These are phyloP conservation scores for Raja brachyura DNA, from an alignment of 2,113 vertebrate species.

Conservation along the genomic window DNA sequence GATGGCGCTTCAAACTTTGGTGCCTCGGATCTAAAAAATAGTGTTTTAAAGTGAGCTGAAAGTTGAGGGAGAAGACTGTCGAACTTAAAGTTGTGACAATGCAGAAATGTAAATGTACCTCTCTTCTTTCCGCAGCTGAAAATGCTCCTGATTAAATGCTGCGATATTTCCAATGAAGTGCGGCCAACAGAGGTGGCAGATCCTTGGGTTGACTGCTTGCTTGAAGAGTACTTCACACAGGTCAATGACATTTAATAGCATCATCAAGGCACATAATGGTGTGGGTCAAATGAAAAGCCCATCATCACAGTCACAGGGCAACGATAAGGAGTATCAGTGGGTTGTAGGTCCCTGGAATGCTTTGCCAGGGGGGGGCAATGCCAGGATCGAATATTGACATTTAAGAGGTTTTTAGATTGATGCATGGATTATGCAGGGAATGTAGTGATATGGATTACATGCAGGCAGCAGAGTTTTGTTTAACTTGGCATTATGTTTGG, in stretches of 20 bases:
- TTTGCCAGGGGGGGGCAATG: no score
- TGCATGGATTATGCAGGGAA: no score
- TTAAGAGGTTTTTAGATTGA: no score
- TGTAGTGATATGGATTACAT: no score
- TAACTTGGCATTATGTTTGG: no score
- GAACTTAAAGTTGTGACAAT: neutral
- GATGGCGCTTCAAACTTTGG: no score
- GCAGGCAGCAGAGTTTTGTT: no score
- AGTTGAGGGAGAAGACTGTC: neutral
- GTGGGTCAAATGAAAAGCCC: neutral
- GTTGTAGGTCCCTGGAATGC: no score
- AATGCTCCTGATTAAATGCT: conserved; percentile 40
- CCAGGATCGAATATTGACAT: no score
- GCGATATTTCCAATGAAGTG: conserved; percentile 40
- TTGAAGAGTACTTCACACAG: conserved; percentile 41
- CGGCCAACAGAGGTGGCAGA: conserved; percentile 37
- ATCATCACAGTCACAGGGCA: neutral
- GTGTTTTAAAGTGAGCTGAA: neutral
- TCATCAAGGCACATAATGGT: neutral
- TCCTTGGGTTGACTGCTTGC: conserved; percentile 39
- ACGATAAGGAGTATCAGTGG: neutral
- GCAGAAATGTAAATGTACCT: neutral
- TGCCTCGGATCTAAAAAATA: no score
- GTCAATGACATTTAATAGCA: neutral
- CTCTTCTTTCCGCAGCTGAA: conserved; percentile 25